Conservation (phyloP, 2,113 vertebrate genomes). For the Eurypyga helias region DNA sequence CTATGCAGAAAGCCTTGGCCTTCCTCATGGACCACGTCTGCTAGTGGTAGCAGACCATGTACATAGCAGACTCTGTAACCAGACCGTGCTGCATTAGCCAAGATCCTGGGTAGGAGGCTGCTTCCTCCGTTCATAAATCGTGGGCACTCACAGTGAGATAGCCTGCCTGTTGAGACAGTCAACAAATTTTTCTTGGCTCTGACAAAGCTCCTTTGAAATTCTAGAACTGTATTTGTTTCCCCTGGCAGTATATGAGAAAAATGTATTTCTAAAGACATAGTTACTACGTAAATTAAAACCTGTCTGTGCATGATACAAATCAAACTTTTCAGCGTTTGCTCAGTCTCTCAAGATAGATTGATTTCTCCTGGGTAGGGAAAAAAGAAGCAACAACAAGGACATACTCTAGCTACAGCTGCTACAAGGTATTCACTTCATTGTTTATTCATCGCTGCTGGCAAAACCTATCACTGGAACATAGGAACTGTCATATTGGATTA, state of each 20-base stretch:
- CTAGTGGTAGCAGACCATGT: background rate
- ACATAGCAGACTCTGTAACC: background rate
- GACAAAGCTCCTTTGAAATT: constrained; percentile 31
- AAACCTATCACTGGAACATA: constrained; percentile 32
- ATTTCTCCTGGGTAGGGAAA: constrained; percentile 29
- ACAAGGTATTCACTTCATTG: constrained; percentile 39
- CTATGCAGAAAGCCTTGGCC: background rate
- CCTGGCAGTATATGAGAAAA: background rate
- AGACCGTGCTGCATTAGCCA: background rate
- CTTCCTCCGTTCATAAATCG: background rate
- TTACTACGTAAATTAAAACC: constrained; percentile 33
- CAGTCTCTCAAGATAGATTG: background rate
- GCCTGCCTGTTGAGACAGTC: background rate
- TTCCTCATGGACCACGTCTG: background rate
- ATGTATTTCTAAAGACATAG: background rate
- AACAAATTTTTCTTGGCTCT: constrained; percentile 9
- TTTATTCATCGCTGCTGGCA: constrained; percentile 57
- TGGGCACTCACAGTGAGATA: background rate
- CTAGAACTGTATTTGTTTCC: constrained; percentile 8
- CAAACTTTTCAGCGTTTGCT: constrained; percentile 16
- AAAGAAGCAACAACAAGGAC: background rate
- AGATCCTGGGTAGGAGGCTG: background rate
- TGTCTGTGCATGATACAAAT: background rate
- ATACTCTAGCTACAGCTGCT: constrained; percentile 18
- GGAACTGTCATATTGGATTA: constrained; percentile 54